Base-by-base conservation (phyloP, 1,140 invertebrate genomes). In the Sogatella furcifera region DNA sequence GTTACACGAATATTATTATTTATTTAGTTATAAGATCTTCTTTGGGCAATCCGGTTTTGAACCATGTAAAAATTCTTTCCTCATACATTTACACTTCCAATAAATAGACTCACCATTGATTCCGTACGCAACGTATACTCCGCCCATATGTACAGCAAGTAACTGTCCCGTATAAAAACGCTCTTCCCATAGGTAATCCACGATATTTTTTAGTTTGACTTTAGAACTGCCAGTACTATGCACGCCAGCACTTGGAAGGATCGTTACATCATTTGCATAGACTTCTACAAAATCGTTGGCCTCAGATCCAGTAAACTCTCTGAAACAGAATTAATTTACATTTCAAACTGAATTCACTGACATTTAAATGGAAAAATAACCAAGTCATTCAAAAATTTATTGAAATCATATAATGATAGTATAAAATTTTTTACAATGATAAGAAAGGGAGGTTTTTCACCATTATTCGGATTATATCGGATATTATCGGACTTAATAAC, bases 131-230 rank as follows among this genome's bases (percentile, higher is more conserved):
- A 95, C 76, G 72, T 89, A 90, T 68, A 88, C 86, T 64, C 89
- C 88, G 71, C 83, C 84, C 62, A 86, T 83, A 74, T 97, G 92
- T 52, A 92, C 84, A 41, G 92, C 90, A n/a, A 96, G 79, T 21
- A 97, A 73, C 68, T 92, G 89, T 1, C 93, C 92, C 9, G 81
- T 79, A 66, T 93, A 91, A 70, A 89, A 88, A 66, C 85, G 82
- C 24, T 85, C 81, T 69, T 96, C 92, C 93, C 94, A 97, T 61
- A 87, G 86, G 71, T 91, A 96, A 67, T 96, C 91, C 11, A 95
- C 92, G 52, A 95, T 81, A 72, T 89, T 93, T 67, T 86, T 91
- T 17, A 95, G 80, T 69, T 93, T 95, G 9, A 97, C 86, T 74
- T 92, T 90, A 0, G 90, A 92, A 68, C 86, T 89, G 24, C 86